Conservation (phyloP, 2,888 invertebrate species). For the Falcaria lacertinaria region DNA sequence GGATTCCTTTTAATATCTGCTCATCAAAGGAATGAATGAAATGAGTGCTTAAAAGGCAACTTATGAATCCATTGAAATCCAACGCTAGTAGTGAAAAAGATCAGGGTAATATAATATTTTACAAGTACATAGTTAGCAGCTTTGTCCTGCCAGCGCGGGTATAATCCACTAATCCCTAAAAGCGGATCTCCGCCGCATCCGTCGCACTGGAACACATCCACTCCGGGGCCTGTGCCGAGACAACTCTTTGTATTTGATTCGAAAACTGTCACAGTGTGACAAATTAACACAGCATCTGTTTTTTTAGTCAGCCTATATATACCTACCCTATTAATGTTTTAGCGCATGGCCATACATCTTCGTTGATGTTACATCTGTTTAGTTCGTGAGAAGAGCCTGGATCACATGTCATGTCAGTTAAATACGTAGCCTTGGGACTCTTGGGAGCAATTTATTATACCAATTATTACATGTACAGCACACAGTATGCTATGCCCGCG, state of each 20-base stretch:
- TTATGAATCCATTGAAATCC: too few species aligned
- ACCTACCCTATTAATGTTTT: conserved; percentile 4
- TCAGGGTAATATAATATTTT: too few species aligned
- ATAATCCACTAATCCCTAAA: conserved; percentile 34
- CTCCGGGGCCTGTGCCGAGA: neutral
- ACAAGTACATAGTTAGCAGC: conserved; percentile 20
- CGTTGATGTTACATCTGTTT: neutral
- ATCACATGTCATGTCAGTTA: neutral
- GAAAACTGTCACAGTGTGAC: neutral
- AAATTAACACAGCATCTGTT: conserved; percentile 1
- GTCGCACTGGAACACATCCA: neutral
- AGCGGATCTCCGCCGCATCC: conserved; percentile 9
- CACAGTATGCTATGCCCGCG: neutral
- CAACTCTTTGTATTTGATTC: neutral
- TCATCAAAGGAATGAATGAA: too few species aligned
- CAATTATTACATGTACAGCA: neutral
- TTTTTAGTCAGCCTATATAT: neutral
- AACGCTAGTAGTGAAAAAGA: too few species aligned
- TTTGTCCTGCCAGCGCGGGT: conserved; percentile 25
- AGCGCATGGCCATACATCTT: neutral
- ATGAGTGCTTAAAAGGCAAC: too few species aligned
- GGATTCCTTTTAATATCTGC: too few species aligned
- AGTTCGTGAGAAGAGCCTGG: neutral
- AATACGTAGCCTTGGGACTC: neutral
- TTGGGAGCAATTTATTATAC: neutral